These are phyloP conservation scores for Aspidoscelis tigris DNA, from an alignment of 2,113 vertebrate genomes.

Conservation along the genomic window DNA sequence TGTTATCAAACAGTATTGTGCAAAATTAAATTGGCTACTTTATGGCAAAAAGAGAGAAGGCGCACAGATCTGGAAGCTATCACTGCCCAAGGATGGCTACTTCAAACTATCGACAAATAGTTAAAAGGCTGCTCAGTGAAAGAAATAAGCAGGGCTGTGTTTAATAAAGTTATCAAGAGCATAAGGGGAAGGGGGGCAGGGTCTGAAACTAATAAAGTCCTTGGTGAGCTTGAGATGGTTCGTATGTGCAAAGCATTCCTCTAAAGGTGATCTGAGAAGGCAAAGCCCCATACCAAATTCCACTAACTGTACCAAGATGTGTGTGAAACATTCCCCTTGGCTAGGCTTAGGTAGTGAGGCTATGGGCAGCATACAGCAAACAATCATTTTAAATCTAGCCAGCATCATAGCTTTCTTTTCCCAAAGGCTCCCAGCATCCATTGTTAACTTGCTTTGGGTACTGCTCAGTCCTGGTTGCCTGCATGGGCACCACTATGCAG, in stretches of 20 bases:
- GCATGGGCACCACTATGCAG: too few relatives aligned
- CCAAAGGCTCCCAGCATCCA: neutral
- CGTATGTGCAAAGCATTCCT: slow-evolving; percentile 71
- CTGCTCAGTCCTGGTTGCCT: too few relatives aligned
- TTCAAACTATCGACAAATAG: slow-evolving; percentile 77
- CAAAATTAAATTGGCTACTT: slow-evolving; percentile 84
- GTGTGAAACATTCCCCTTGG: slow-evolving; percentile 17
- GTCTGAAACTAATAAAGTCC: slow-evolving; percentile 74
- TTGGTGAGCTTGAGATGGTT: slow-evolving; percentile 75
- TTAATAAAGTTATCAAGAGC: slow-evolving; percentile 79
- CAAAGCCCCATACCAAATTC: slow-evolving; percentile 52
- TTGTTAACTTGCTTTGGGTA: rapidly evolving
- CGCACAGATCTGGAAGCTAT: slow-evolving; percentile 77
- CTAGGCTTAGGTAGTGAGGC: slow-evolving; percentile 11
- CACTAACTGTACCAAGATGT: slow-evolving; percentile 63
- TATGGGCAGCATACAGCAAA: neutral
- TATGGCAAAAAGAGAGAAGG: slow-evolving; percentile 77
- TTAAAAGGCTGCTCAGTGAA: slow-evolving; percentile 59
- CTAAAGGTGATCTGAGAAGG: slow-evolving; percentile 52
- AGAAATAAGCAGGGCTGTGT: slow-evolving; percentile 70
- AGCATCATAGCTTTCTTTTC: neutral
- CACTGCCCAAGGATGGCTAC: slow-evolving; percentile 73
- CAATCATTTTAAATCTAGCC: neutral
- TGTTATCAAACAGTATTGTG: slow-evolving; percentile 82
- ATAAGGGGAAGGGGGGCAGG: slow-evolving; percentile 66